Evolutionary conservation across 2,888 invertebrate species (phyloP).

Genomic region (Drosophila recens): DNA sequence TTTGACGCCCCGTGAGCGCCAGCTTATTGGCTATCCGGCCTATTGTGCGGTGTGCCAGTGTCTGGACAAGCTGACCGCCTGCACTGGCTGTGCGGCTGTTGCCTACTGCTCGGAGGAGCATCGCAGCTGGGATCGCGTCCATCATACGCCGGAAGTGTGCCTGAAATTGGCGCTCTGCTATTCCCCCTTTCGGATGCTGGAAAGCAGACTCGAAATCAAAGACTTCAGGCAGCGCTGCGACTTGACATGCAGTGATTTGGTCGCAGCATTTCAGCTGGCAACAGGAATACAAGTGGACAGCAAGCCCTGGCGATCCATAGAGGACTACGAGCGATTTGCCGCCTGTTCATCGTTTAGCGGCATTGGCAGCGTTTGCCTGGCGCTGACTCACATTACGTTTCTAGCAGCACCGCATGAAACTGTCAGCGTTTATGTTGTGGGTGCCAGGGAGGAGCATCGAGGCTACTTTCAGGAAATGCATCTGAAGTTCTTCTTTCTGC

Average conservation of each 20-base stretch:
- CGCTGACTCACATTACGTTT: conserved; percentile 46
- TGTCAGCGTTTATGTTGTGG: conserved; percentile 61
- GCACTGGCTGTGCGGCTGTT: conserved; percentile 63
- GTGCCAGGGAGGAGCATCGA: conserved; percentile 63
- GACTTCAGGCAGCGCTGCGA: conserved; percentile 26
- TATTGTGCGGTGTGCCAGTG: conserved; percentile 75
- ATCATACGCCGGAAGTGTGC: conserved; percentile 68
- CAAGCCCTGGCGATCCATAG: conserved; percentile 48
- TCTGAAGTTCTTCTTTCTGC: conserved; percentile 74
- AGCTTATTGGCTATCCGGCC: conserved; percentile 76
- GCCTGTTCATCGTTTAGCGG: conserved; percentile 77
- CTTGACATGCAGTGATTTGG: conserved; percentile 55
- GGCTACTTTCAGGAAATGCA: conserved; percentile 73
- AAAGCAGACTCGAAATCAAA: not conserved
- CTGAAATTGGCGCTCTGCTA: conserved; percentile 68
- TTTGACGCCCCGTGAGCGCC: conserved; percentile 68
- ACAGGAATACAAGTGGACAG: conserved; percentile 46
- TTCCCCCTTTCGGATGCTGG: conserved; percentile 65
- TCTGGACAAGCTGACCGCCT: conserved; percentile 49
- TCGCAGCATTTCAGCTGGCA: conserved; percentile 51
- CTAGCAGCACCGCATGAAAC: conserved; percentile 28
- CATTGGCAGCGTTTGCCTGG: conserved; percentile 72
- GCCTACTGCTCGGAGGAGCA: conserved; percentile 76
- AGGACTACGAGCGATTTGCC: conserved; percentile 69
- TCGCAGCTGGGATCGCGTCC: conserved; percentile 40